Evolutionary conservation across 2,113 vertebrate species (phyloP).

Genomic region (Morone saxatilis): DNA sequence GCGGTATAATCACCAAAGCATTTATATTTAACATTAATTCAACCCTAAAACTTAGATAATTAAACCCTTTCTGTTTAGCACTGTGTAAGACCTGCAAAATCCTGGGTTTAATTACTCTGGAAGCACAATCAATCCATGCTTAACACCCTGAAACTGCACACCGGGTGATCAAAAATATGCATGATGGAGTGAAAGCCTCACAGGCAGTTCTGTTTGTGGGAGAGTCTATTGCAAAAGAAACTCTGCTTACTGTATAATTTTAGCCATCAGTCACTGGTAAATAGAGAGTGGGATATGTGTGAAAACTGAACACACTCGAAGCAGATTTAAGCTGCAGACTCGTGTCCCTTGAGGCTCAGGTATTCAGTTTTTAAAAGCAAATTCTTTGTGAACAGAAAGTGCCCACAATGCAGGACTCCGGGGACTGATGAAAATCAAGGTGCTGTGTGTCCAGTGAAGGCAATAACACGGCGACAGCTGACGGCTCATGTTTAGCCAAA

Average conservation of each 20-base stretch:
- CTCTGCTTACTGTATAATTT: constrained; percentile 36
- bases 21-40: background rate
- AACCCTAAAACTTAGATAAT: background rate
- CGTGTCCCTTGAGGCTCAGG: constrained; percentile 38
- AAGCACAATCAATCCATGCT: background rate
- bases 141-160: constrained; percentile 17
- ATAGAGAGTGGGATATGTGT: constrained; percentile 31
- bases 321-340: constrained; percentile 42
- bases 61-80: background rate
- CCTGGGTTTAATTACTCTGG: background rate
- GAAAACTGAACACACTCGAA: constrained; percentile 33
- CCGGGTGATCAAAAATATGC: constrained; percentile 19
- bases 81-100: constrained; percentile 4
- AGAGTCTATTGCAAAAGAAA: constrained; percentile 8
- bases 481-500: background rate
- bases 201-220: background rate
- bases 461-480: background rate
- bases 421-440: constrained; percentile 30
- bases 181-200: constrained; percentile 5
- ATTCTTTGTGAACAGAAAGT: constrained; percentile 33
- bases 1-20: background rate
- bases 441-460: constrained; percentile 25
- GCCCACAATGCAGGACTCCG: background rate
- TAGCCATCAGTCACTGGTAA: constrained; percentile 41
- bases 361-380: constrained; percentile 51